Evolutionary conservation across 1,140 invertebrate species (phyloP), one percentile per base, ranked within the genome.

Genomic region (Capitella teleta): DNA sequence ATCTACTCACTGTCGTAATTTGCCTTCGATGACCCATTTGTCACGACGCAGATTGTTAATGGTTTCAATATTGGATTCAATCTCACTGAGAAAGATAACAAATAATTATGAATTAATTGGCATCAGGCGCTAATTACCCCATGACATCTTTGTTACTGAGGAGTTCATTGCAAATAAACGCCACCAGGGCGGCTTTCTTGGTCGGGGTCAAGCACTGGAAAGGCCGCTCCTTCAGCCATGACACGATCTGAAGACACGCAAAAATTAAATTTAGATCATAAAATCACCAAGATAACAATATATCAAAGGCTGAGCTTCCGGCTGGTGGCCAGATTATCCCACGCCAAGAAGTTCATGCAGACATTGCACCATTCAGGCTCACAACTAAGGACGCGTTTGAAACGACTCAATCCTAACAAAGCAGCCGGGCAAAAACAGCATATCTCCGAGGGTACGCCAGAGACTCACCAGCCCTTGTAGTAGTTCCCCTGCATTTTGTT

Each of bases 111-210:
- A 5, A 21, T 21, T 2, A 12, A 40, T 18, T 6, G 2, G n/a
- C 25, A 19, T 24, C 2, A 23, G 1, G 18, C 3, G 12, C 4
- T 21, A 56, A 58, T 54, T 56, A 74, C 57, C 62, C 58, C 5
- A 87, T 77, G 54, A 94, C 83, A 34, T 85, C 80, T 74, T 91
- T 90, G 67, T 91, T 92, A 70, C 90, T 87, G 40, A 94, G 74
- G 57, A 96, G 76, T 73, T 96, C 90, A 74, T 96, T 89, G 72
- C 90, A 94, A 2, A 96, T 76, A 70, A 87, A 91, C 2, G 84
- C 85, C 26, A 95, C 70, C 63, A 94, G 87, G 52, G 84, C 80
- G 0, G 86, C 82, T 67, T 95, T 95, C 47, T 84, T 79, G 1
- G 84, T 86, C 5, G 88, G 80, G 71, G 84, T 88, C 3, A 94